Evolutionary conservation across 2,113 vertebrate genomes (phyloP), one percentile per base, ranked within the genome.

Genomic region (Centropus bengalensis): DNA sequence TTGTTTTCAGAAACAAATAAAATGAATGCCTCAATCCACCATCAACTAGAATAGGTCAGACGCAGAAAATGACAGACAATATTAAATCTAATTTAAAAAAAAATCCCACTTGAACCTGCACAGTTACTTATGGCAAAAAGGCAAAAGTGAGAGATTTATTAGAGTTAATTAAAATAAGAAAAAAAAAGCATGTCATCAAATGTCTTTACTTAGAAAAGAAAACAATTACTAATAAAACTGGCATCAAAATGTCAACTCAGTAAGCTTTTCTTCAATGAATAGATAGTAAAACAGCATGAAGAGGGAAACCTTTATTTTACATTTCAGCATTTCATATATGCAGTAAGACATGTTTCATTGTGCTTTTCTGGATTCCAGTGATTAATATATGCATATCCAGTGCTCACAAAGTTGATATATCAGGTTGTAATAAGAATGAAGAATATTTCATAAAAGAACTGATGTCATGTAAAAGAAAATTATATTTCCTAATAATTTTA

Each of bases 401-500:
- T 47, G 49, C 45, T 90, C 49, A 84, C 10, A 88, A 21, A 74
- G 32, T 74, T 76, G 59, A 32, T 3, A 32, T 3, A 74, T 7
- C 59, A 78, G 52, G 49, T 28, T 85, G 30, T 15, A 78, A 9
- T 17, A 74, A 83, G 51, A 92, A 90, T 16, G 11, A 71, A 10
- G 1, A 6, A n/a, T 30, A 85, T 26, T 89, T 78, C 73, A 74
- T 63, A 51, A 94, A 91, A 67, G 30, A 86, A 86, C 11, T 28
- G 21, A 94, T 73, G 33, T 23, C 23, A 44, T 14, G 11, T 42
- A 87, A 79, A 90, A 95, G 86, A 96, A 91, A 97, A 96, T 88
- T 94, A 97, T 86, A 88, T 95, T 96, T 95, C 88, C 92, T 93
- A 95, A 95, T 84, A 62, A 94, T 54, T 95, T 93, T 47, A 18